These are phyloP conservation scores for Augochlora pura DNA, from an alignment of 1,140 invertebrate species.

Conservation along the genomic window DNA sequence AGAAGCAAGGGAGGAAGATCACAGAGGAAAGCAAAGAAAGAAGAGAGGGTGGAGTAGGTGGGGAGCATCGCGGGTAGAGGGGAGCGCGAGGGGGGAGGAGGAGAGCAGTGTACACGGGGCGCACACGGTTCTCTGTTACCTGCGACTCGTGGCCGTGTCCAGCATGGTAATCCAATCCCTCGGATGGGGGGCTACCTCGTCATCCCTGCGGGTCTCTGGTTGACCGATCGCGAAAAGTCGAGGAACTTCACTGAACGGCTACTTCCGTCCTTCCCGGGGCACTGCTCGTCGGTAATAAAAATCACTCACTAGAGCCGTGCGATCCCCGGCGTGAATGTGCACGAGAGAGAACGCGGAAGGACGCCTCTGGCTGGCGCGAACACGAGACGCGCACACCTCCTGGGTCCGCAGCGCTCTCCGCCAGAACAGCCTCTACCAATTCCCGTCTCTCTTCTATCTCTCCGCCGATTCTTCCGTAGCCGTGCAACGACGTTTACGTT, in stretches of 20 bases:
- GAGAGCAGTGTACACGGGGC: conserved; percentile 27
- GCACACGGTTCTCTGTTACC: conserved; percentile 62
- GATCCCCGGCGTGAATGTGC: background rate
- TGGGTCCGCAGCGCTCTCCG: background rate
- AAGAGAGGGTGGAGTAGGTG: background rate
- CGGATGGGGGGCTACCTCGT: conserved; percentile 56
- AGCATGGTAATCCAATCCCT: conserved; percentile 74
- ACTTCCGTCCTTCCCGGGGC: conserved; percentile 23
- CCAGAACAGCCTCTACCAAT: too few relatives aligned
- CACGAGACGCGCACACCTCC: conserved; percentile 32
- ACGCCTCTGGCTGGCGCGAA: conserved; percentile 49
- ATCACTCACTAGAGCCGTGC: conserved; percentile 47
- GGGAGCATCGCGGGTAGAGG: background rate
- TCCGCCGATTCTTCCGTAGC: too few relatives aligned
- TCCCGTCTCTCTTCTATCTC: too few relatives aligned
- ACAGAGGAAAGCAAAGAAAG: conserved; percentile 3
- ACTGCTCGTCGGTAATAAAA: conserved; percentile 33
- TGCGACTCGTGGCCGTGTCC: conserved; percentile 70
- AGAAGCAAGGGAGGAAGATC: background rate
- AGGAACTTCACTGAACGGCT: conserved; percentile 46
- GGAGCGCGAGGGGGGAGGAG: conserved; percentile 11
- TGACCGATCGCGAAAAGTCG: conserved; percentile 37
- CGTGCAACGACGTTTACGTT: too few relatives aligned
- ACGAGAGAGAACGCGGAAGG: conserved; percentile 49
- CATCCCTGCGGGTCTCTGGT: conserved; percentile 50